A percentile compares a stretch with the other conserved stretches of the same genome.
phyloP scores from a whole-genome alignment of 35 echinoderm and acorn worm species.

The Diadema setosum region DNA sequence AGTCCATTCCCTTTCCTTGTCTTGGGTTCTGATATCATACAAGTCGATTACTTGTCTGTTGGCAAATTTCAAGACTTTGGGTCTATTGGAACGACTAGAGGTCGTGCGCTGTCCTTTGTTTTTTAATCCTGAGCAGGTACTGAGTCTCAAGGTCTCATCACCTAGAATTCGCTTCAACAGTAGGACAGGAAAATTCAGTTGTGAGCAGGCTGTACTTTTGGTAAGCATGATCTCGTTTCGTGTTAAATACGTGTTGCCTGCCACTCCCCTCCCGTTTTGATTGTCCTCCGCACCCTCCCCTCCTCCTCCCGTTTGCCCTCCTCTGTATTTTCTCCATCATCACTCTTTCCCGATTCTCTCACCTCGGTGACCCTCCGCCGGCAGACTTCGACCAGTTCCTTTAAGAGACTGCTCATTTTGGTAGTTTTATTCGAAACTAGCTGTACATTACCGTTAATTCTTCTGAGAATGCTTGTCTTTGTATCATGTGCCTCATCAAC shows the following conservation, averaged over 20 bases:
- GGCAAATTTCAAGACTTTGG: not conserved
- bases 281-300: not conserved
- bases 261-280: not conserved
- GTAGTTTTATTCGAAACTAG: not conserved
- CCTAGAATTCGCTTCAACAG: not conserved
- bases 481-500: not conserved
- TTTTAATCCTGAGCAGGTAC: not conserved
- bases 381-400: not conserved
- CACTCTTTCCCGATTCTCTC: not conserved
- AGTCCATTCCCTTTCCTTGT: not conserved
- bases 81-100: not conserved
- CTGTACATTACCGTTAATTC: not conserved
- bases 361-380: not conserved
- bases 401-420: not conserved
- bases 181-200: not conserved
- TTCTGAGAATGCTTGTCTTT: not conserved
- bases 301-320: not conserved
- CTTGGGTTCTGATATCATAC: not conserved
- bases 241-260: not conserved
- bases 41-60: not conserved
- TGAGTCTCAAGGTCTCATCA: not conserved
- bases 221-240: not conserved
- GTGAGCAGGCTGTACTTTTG: not conserved
- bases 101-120: not conserved
- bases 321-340: not conserved